phyloP scores from a whole-genome alignment of 2,797 vertebrate genomes.

The Calcarius lapponicus region DNA sequence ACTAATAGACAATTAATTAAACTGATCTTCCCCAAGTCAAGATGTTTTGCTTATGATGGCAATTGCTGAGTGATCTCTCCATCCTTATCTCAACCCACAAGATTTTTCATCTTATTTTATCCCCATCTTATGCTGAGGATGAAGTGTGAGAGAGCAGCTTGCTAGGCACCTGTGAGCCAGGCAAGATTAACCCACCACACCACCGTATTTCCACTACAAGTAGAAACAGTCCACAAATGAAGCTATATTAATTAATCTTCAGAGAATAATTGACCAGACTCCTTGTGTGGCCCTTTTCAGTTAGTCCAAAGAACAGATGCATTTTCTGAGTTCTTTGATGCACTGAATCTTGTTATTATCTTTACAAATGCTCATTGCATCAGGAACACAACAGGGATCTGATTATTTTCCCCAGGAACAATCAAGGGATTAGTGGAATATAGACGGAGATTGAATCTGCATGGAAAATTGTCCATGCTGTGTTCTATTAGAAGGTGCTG shows the following conservation, averaged over 20 bases:
- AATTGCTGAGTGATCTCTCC: not conserved
- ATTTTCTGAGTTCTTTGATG: constrained; percentile 64
- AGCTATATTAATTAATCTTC: constrained; percentile 61
- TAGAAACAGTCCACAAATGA: not conserved
- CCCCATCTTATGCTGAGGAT: not conserved
- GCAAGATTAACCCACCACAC: not conserved
- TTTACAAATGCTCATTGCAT: constrained; percentile 74
- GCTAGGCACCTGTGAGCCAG: not conserved
- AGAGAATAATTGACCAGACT: constrained; percentile 13
- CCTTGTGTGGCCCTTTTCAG: constrained; percentile 40
- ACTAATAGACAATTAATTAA: not conserved
- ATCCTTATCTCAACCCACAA: not conserved
- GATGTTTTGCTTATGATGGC: not conserved
- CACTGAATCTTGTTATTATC: constrained; percentile 74
- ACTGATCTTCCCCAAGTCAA: not conserved
- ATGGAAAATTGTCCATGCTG: constrained; percentile 82
- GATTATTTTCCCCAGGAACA: constrained; percentile 76
- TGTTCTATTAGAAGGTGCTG: constrained; percentile 85
- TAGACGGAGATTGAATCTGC: constrained; percentile 79
- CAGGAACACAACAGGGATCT: constrained; percentile 71
- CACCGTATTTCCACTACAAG: not conserved
- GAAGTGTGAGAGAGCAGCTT: accelerated
- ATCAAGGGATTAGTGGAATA: constrained; percentile 88
- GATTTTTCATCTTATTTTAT: not conserved
- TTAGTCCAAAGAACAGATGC: constrained; percentile 67